Evolutionary conservation across 2,113 vertebrate genomes (phyloP), one percentile per base, ranked within the genome.

Genomic region (Leptobrachium ailaonicum): DNA sequence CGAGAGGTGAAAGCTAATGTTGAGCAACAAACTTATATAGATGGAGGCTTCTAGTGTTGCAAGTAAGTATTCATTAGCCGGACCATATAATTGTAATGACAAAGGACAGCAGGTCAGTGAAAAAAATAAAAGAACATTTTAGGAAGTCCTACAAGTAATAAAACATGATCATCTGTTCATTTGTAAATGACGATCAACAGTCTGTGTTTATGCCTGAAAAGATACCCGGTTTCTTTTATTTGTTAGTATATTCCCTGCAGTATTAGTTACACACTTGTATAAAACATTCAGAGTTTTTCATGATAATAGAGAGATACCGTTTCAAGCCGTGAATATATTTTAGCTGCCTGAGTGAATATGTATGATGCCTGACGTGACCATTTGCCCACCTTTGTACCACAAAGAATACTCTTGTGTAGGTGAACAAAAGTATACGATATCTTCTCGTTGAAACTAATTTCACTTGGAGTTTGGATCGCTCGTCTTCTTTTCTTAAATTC

Each of bases 321-420:
- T 92, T 87, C 83, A 88, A 83, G 45, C 82, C 66, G 79, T 87
- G 83, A 87, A 86, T 88, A 83, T 86, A 85, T 89, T 90, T 88
- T 77, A 77, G 73, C 79, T 79, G 73, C 75, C 82, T 84, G 84
- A 86, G 83, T 87, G 84, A 82, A 86, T 73, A 86, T 83, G 78
- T 71, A 83, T 85, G 56, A 80, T 83, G 63, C 83, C 84, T 82
- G 60, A 67, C 74, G 74, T 75, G 83, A 84, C 70, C 58, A 71
- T 83, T 86, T 85, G 2, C 68, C 64, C 75, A 81, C 10, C 63
- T 86, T 85, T 86, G 50, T 75, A 83, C 73, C 45, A 83, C 40
- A 84, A 83, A 75, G 13, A 83, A 85, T 88, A 85, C 74, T 76
- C 20, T 32, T 82, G 86, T 85, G 75, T 6, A 75, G 72, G 71